Evolutionary conservation across 2,888 invertebrate genomes (phyloP).

Genomic region (Sycophila texana): DNA sequence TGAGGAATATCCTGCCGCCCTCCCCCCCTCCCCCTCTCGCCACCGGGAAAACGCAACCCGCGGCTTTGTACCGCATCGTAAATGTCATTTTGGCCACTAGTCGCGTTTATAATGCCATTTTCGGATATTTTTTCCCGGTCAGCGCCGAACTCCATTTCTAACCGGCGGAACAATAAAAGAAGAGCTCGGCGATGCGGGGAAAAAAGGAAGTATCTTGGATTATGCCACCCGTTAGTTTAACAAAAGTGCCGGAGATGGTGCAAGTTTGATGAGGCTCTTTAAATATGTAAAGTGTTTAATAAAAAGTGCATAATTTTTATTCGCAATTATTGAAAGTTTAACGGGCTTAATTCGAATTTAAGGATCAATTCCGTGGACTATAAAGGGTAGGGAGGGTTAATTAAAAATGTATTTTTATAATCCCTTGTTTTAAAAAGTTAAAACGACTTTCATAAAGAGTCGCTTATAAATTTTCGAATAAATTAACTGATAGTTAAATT

Average conservation of each 20-base stretch:
- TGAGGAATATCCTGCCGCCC: constrained; percentile 52
- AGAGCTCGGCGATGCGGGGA: background rate
- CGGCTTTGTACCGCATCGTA: constrained; percentile 26
- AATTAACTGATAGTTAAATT: constrained; percentile 14
- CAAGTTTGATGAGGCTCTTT: background rate
- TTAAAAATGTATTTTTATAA: background rate
- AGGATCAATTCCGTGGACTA: too few relatives aligned
- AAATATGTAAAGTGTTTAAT: background rate
- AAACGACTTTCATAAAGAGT: constrained; percentile 14
- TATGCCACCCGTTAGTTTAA: too few relatives aligned
- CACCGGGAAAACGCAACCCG: background rate
- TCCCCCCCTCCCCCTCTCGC: constrained; percentile 39
- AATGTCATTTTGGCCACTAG: constrained; percentile 50
- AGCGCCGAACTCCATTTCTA: too few relatives aligned
- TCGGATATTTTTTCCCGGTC: constrained; percentile 23
- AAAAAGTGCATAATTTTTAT: background rate
- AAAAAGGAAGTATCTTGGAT: background rate
- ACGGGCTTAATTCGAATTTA: too few relatives aligned
- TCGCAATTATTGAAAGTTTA: too few relatives aligned
- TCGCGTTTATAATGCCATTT: constrained; percentile 46
- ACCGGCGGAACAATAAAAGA: constrained; percentile 2
- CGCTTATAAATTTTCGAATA: constrained; percentile 5
- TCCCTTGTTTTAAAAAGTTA: constrained; percentile 14
- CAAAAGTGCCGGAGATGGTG: too few relatives aligned
- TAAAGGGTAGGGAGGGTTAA: too few relatives aligned